Evolutionary conservation across 2,888 invertebrate genomes (phyloP), one percentile per base, ranked within the genome.

Genomic region (Metellina segmentata): DNA sequence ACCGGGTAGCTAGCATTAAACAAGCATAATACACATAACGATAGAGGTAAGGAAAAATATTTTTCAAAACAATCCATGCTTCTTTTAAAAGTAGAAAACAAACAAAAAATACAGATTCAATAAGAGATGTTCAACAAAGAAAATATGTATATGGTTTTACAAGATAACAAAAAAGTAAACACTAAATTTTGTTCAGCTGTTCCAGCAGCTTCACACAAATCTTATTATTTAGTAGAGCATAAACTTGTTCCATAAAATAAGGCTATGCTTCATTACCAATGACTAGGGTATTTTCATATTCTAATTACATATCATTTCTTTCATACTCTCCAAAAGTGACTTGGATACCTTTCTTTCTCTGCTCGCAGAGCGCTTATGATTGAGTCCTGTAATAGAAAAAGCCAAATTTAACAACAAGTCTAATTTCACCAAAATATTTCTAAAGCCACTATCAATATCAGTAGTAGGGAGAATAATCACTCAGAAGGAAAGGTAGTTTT

Each of bases 311-410:
- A 92, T 89, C 81, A 92, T 89, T 86, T 86, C 86, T 86, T 85
- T 93, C 93, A 93, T 81, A 93, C 91, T 89, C 93, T 93, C 96
- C 96, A 97, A 95, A 96, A 97, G 94, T 96, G 96, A 96, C 95
- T 97, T 96, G 96, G 97, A 96, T 96, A 97, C 96, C 96, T 96
- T 96, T 96, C 96, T 96, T 96, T 97, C 96, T 96, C 97, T 96
- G 96, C 96, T 96, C 96, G 96, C 95, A 96, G 96, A 95, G 96
- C 96, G 96, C 96, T 96, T 96, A 96, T 97, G 96, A 96, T 96
- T 95, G 96, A 97, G 89, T 94, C 93, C 94, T 94, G 71, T 11
- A 91, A 90, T 77, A 78, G 85, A 51, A 74, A 81, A 11, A 79
- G 6, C 51, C 9, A 51, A 7, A 78, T 78, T 19, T 4, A 78